Percentiles rank a stretch among this genome's conserved stretches.
Conservation (phyloP, 2,113 vertebrate genomes). For the Trichechus manatus region DNA sequence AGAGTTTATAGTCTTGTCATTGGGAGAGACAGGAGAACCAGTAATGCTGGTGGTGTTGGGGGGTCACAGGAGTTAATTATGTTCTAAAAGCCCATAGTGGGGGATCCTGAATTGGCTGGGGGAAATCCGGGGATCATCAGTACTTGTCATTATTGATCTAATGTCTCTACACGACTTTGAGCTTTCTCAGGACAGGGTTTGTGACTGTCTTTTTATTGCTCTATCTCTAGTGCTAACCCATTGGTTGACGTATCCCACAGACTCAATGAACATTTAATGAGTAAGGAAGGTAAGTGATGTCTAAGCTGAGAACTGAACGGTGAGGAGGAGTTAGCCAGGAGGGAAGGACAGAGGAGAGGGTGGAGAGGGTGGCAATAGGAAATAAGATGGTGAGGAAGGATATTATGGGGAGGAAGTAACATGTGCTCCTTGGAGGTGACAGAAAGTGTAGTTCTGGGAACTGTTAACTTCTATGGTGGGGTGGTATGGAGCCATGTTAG, state of each 20-base stretch:
- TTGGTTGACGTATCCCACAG: neutral
- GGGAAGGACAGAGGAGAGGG: neutral
- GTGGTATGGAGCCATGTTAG: neutral
- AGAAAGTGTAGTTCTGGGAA: neutral
- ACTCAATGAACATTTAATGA: slow-evolving; percentile 16
- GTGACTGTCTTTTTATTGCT: neutral
- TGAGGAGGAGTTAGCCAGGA: neutral
- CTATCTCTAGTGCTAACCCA: neutral
- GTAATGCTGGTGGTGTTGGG: neutral
- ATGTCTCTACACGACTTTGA: neutral
- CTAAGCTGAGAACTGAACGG: neutral
- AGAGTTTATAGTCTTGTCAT: neutral
- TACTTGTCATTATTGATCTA: neutral
- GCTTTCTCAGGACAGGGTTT: neutral
- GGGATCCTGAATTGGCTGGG: neutral
- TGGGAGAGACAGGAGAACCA: neutral
- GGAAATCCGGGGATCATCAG: neutral
- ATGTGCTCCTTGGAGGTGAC: neutral
- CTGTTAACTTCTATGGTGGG: neutral
- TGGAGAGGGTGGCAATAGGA: neutral
- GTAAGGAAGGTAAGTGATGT: neutral
- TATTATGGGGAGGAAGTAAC: neutral
- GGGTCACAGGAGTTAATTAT: neutral
- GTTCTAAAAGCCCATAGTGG: neutral
- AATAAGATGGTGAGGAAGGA: neutral